Conservation (phyloP, 2,797 vertebrate species). For the Sarcophilus harrisii region DNA sequence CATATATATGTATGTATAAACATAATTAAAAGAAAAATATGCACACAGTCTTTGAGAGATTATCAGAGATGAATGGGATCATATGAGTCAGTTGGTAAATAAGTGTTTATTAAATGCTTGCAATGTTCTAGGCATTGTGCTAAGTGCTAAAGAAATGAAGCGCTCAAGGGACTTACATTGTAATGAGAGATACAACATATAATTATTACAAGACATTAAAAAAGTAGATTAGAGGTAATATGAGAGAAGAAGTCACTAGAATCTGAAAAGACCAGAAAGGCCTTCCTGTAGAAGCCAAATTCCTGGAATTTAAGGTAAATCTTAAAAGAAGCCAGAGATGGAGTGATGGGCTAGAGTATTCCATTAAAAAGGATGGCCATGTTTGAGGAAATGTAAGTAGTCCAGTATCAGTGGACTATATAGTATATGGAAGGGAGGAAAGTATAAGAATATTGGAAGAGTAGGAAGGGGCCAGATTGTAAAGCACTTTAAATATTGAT, state of each 20-base stretch:
- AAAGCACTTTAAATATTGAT: background rate
- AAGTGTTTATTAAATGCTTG: background rate
- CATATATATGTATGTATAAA: too few species aligned
- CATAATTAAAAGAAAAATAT: background rate
- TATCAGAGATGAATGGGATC: background rate
- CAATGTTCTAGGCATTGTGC: background rate
- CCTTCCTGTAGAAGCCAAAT: background rate
- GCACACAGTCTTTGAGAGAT: background rate
- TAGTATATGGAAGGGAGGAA: background rate
- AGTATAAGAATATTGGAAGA: background rate
- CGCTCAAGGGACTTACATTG: background rate
- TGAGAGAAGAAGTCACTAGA: background rate
- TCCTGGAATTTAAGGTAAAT: background rate
- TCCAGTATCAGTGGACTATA: background rate
- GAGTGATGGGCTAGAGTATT: background rate
- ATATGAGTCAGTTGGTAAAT: background rate
- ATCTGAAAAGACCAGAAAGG: background rate
- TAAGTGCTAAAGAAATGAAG: background rate
- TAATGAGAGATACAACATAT: background rate
- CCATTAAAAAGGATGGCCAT: background rate
- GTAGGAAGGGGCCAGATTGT: background rate
- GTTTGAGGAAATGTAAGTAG: background rate
- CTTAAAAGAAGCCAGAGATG: too few species aligned
- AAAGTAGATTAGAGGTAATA: background rate
- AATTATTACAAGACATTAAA: background rate